phyloP scores from a whole-genome alignment of 2,888 invertebrate species.

The Ecliptopera silaceata region DNA sequence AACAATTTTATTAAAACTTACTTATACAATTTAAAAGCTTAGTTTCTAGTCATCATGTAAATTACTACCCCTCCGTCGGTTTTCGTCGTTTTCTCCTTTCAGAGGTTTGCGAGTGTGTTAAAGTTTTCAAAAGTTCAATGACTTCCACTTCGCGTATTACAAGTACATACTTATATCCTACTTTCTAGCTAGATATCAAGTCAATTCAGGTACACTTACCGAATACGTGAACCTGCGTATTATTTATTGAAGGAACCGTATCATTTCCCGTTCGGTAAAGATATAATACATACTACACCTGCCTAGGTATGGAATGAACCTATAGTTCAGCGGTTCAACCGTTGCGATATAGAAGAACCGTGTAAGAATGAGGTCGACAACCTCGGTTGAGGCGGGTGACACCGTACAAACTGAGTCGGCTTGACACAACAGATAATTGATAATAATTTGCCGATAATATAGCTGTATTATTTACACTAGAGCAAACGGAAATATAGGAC shows the following conservation, averaged over 20 bases:
- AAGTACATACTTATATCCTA: no score
- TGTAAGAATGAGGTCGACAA: constrained; percentile 66
- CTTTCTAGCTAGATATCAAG: constrained; percentile 11
- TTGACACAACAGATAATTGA: constrained; percentile 35
- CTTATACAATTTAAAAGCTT: no score
- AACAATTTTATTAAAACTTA: no score
- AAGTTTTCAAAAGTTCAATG: constrained; percentile 14
- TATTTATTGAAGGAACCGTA: constrained; percentile 75
- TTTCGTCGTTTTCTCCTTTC: no score
- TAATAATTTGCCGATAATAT: constrained; percentile 9
- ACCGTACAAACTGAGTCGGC: constrained; percentile 51
- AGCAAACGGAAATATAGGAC: no score
- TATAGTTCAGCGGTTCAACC: constrained; percentile 57
- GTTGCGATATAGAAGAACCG: constrained; percentile 63
- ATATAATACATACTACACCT: constrained; percentile 36
- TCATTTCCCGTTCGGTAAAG: constrained; percentile 76
- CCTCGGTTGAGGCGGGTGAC: constrained; percentile 63
- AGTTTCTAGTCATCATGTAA: no score
- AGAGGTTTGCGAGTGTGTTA: not conserved
- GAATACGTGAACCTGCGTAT: no score
- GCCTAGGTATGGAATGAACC: constrained; percentile 52
- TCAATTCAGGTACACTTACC: constrained; percentile 1
- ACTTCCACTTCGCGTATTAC: constrained; percentile 14
- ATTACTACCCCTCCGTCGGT: no score
- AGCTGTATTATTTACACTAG: not conserved